phyloP scores from a whole-genome alignment of 2,797 vertebrate species.

The Liparis tanakae region DNA sequence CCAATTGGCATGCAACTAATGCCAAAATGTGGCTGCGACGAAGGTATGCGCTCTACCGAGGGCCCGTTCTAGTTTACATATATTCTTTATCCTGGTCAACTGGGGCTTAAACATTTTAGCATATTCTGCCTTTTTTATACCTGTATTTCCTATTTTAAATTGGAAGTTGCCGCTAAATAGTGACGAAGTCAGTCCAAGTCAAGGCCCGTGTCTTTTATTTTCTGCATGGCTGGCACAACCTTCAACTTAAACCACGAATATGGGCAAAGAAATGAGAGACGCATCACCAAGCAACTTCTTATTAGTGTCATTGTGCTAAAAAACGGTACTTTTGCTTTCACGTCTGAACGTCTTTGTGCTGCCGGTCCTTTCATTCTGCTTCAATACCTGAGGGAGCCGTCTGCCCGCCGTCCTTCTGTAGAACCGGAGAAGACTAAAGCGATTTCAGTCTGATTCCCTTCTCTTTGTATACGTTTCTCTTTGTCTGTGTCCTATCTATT shows the following conservation, averaged over 20 bases:
- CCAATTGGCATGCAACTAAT: no score
- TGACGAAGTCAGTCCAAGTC: neutral
- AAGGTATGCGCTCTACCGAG: no score
- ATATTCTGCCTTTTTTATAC: no score
- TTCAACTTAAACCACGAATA: neutral
- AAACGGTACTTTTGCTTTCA: neutral
- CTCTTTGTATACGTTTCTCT: conserved; percentile 12
- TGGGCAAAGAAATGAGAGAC: neutral
- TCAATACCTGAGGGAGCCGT: neutral
- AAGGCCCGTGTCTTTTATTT: neutral
- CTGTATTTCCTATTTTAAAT: neutral
- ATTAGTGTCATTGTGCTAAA: neutral
- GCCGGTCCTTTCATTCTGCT: neutral
- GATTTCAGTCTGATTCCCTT: conserved; percentile 10
- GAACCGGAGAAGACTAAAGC: conserved; percentile 38
- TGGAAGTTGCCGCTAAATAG: neutral
- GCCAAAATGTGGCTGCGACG: no score
- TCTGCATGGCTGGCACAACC: neutral
- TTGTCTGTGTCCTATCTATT: neutral
- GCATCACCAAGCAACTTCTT: neutral
- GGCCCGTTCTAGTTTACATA: no score
- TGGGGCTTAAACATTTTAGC: neutral
- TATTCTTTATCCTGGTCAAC: conserved; percentile 4
- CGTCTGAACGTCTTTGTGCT: conserved; percentile 15
- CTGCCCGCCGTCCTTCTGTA: neutral